Evolutionary conservation across 2,888 invertebrate genomes (phyloP), one percentile per base, ranked within the genome.

Genomic region (Eledone cirrhosa): DNA sequence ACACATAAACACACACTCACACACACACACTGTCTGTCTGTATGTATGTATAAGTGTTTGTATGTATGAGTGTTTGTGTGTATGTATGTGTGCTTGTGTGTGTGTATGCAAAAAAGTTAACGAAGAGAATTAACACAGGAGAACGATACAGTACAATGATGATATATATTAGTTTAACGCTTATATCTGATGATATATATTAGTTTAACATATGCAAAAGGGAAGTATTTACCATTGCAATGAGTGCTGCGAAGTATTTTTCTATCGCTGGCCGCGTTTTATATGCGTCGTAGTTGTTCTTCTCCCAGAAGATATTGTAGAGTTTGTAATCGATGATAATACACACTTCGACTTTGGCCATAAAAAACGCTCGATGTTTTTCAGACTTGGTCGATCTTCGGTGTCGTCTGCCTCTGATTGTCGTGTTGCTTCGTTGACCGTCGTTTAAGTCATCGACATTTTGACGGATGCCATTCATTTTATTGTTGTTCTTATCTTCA

Each of bases 311-410:
- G 69, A 84, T 82, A 67, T 84, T 79, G 79, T 82, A 86, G 79
- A 86, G 84, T 53, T 85, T 84, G 80, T 86, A 84, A 77, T 86
- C 86, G n/a, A 85, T 83, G 11, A 86, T 83, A 13, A 84, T 81
- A 79, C 86, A 78, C 1, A 86, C 81, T 78, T 85, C 86, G 7
- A 86, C 80, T 77, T 80, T 80, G 33, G 83, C 84, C 4, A 80
- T 79, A 1, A 82, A 72, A 33, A 72, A 72, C 1, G 72, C 24
- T 5, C 72, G 22, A 14, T 4, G 16, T 19, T 31, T 19, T 72
- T 72, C 41, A 11, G 72, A 2, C 33, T 7, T 33, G 2, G 33
- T 24, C 16, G 72, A 72, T 22, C 72, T 33, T n/a, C 72, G 72
- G 8, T 33, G 22, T 1, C 72, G 72, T 7, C 59, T 14, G 3